Percentiles rank a stretch among this genome's conserved stretches.
Evolutionary conservation across 2,888 invertebrate species (phyloP).

Genomic region (Danaus chrysippus): DNA sequence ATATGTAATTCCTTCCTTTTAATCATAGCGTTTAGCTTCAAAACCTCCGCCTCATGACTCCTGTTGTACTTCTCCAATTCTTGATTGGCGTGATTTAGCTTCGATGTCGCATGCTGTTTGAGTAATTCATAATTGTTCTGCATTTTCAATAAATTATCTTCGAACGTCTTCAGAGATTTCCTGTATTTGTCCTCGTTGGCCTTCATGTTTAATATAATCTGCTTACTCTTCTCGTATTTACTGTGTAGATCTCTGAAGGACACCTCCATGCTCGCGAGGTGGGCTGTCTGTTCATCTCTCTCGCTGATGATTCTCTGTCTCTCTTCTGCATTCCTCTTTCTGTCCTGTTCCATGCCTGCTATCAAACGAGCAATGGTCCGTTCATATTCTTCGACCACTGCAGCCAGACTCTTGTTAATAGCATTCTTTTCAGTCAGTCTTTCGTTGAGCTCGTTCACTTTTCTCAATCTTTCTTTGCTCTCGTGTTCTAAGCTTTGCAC

Average conservation of each 20-base stretch:
- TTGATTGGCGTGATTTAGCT: constrained; percentile 85
- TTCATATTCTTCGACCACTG: constrained; percentile 87
- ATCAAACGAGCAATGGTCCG: constrained; percentile 87
- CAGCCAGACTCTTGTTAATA: constrained; percentile 79
- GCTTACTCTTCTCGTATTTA: constrained; percentile 83
- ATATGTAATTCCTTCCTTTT: constrained; percentile 93
- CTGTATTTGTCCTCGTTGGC: constrained; percentile 83
- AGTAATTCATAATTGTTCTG: constrained; percentile 91
- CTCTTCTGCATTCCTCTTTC: constrained; percentile 77
- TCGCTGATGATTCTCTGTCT: constrained; percentile 75
- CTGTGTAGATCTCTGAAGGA: constrained; percentile 82
- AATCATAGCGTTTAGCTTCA: constrained; percentile 90
- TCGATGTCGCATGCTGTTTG: constrained; percentile 92
- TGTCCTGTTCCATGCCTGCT: constrained; percentile 84
- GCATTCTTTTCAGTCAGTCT: constrained; percentile 63
- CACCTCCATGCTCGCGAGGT: constrained; percentile 80
- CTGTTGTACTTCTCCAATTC: constrained; percentile 88
- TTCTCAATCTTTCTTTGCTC: constrained; percentile 54
- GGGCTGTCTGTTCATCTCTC: constrained; percentile 80
- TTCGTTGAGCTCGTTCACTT: constrained; percentile 61
- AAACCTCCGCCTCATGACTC: constrained; percentile 88
- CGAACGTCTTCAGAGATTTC: constrained; percentile 83
- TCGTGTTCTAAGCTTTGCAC: constrained; percentile 56
- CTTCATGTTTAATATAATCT: constrained; percentile 75
- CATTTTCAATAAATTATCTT: constrained; percentile 84